These are phyloP conservation scores for Eriosoma lanigerum DNA, from an alignment of 1,140 invertebrate genomes.

Conservation along the genomic window DNA sequence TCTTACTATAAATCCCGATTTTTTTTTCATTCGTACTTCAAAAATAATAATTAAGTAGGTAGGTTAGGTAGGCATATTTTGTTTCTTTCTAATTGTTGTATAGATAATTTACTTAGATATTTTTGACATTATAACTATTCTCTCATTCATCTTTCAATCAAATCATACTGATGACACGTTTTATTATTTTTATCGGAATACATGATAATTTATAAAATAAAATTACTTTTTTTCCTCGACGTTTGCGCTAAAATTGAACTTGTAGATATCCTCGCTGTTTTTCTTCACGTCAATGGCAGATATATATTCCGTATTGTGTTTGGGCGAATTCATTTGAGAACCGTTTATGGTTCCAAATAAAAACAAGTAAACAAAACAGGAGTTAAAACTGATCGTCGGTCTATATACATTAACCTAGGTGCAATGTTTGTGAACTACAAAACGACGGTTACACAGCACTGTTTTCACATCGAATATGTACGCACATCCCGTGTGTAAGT, in stretches of 20 bases:
- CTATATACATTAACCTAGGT: not conserved
- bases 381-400: not conserved
- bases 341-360: not conserved
- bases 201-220: no score
- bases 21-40: no score
- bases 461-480: not conserved
- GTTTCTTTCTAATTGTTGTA: no score
- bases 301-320: not conserved
- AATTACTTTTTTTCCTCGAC: slow-evolving; percentile 14
- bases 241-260: slow-evolving; percentile 16
- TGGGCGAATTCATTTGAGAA: slow-evolving; percentile 43
- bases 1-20: no score
- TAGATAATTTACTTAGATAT: no score
- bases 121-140: no score
- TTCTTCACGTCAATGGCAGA: slow-evolving; percentile 16
- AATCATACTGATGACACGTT: no score
- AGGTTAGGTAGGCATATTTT: no score
- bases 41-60: no score
- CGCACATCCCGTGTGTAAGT: slow-evolving; percentile 25
- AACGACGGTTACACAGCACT: slow-evolving; percentile 15
- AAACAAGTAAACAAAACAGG: not conserved
- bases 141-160: no score
- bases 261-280: not conserved
- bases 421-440: not conserved
- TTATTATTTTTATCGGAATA: no score